A percentile compares a stretch with the other conserved stretches of the same genome.
Conservation (phyloP, 1,140 invertebrate species). For the Oppia nitens region DNA sequence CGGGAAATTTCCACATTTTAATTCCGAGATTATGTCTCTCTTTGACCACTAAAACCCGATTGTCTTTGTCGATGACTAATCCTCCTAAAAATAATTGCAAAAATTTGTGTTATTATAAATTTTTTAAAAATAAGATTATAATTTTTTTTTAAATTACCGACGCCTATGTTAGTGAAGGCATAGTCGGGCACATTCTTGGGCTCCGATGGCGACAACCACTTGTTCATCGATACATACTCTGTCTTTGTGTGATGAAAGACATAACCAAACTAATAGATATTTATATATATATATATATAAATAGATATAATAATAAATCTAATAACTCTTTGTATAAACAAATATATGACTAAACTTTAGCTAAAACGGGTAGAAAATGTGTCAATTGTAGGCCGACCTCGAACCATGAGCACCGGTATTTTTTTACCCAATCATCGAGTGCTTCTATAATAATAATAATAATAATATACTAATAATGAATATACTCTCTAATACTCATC, state of each 20-base stretch:
- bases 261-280: conserved; percentile 46
- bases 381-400: background rate
- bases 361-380: background rate
- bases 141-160: too few species aligned
- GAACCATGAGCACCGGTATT: background rate
- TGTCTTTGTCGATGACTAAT: conserved; percentile 54
- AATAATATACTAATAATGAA: too few species aligned
- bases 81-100: conserved; percentile 41
- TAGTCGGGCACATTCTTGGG: conserved; percentile 52
- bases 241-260: conserved; percentile 67
- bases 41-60: conserved; percentile 57
- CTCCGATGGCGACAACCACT: conserved; percentile 51
- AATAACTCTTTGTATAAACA: too few species aligned
- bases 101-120: background rate
- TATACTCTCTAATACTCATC: too few species aligned
- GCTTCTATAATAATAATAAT: background rate
- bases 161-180: conserved; percentile 61
- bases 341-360: too few species aligned
- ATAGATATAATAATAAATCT: too few species aligned
- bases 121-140: background rate
- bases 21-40: conserved; percentile 37
- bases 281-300: too few species aligned
- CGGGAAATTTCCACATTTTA: conserved; percentile 67
- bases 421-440: background rate
- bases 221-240: conserved; percentile 55